Evolutionary conservation across 2,113 vertebrate species (phyloP).

Genomic region (Grallaria varia): DNA sequence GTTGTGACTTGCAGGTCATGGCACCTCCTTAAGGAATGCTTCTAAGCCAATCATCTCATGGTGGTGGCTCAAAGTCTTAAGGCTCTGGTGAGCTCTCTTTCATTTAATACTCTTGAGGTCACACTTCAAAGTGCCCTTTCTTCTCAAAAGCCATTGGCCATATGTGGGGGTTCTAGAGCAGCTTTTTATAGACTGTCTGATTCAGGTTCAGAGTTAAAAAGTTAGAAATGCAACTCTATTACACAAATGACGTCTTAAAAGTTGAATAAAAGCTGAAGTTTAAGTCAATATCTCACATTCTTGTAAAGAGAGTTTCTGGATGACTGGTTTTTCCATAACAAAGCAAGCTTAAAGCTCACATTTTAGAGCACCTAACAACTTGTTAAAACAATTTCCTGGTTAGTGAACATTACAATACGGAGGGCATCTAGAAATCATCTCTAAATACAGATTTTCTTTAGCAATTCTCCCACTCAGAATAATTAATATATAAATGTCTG

Average conservation of each 20-base stretch:
- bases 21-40: conserved; percentile 57
- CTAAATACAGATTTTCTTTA: not conserved
- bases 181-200: conserved; percentile 54
- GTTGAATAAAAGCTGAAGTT: conserved; percentile 40
- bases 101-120: conserved; percentile 62
- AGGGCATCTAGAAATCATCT: not conserved
- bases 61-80: conserved; percentile 55
- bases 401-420: not conserved
- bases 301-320: conserved; percentile 22
- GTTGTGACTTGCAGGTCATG: conserved; percentile 59
- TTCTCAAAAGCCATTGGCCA: conserved; percentile 54
- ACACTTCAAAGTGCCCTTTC: conserved; percentile 64
- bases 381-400: conserved; percentile 7
- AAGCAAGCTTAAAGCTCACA: not conserved
- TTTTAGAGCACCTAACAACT: conserved; percentile 15
- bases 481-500: not conserved
- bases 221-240: conserved; percentile 41
- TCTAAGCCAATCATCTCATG: conserved; percentile 54
- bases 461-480: not conserved
- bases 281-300: not conserved
- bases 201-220: conserved; percentile 50
- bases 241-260: conserved; percentile 45
- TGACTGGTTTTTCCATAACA: conserved; percentile 43
- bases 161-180: conserved; percentile 72
- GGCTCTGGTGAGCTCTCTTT: conserved; percentile 60